A percentile compares a stretch with the other conserved stretches of the same genome.
Evolutionary conservation across 2,113 vertebrate genomes (phyloP).

Genomic region (Mohoua ochrocephala): DNA sequence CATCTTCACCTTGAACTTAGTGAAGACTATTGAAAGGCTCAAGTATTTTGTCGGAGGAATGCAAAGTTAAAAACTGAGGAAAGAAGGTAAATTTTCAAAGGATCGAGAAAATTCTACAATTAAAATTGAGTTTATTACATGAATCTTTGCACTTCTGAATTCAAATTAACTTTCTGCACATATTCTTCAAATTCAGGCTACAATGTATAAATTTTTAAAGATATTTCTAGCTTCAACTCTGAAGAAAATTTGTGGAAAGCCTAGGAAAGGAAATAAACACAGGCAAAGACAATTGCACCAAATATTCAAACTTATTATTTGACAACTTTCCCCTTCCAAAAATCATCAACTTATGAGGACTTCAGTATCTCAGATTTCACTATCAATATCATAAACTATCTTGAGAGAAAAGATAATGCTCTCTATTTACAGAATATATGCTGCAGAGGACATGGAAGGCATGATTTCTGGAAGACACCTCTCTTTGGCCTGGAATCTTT

Average conservation of each 20-base stretch:
- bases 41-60: not conserved
- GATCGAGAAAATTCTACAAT: not conserved
- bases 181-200: not conserved
- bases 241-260: not conserved
- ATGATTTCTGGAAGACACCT: not conserved
- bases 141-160: not conserved
- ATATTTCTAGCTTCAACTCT: not conserved
- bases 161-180: not conserved
- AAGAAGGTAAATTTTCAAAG: not conserved
- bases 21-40: not conserved
- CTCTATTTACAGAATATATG: not conserved
- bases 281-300: not conserved
- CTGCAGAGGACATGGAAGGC: not conserved
- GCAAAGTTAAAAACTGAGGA: not conserved
- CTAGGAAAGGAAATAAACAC: not conserved
- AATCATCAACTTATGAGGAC: not conserved
- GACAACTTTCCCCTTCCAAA: not conserved
- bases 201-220: not conserved
- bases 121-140: not conserved
- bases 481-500: not conserved
- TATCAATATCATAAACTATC: not conserved
- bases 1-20: conserved; percentile 57
- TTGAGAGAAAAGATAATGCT: not conserved
- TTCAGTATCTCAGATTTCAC: not conserved
- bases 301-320: not conserved